Base-by-base conservation (phyloP, 2,113 vertebrate genomes). In the Corydoras maculifer region DNA sequence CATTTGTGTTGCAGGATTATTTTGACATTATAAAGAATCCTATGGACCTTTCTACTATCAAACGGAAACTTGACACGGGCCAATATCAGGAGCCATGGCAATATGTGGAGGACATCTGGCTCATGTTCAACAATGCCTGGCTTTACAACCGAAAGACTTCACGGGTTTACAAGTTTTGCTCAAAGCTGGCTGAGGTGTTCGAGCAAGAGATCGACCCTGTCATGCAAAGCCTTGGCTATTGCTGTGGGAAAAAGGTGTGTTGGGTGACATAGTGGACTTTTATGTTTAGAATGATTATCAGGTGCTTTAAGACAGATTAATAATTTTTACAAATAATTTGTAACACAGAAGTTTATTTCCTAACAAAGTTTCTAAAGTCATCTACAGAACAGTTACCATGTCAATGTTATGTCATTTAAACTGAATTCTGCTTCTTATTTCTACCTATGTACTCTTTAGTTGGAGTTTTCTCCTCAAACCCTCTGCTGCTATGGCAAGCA, bases 91-190 rank as follows among this genome's bases (percentile, higher is more conserved):
- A 99, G 6, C 97, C 97, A 0, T 99, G 97, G 97, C 97, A 99
- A 77, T 99, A 99, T 13, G 96, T 99, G 75, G 97, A 99, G 58
- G 97, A 99, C 81, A 95, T 99, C 87, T 99, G 95, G 94, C 91
- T 98, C 55, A 99, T 99, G 97, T 99, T 99, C 86, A 99, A 98
- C 88, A 99, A 99, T 15, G 97, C 97, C 68, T 99, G 97, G 97
- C 88, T 98, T n/a, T 99, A 99, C 86, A 99, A 99, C 79, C 94
- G 95, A 72, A 99, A 99, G 84, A 98, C 97, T 8, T 99, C 97
- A 1, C 86, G 95, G 13, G 97, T 99, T 0, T 99, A 99, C 82
- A 99, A 99, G 76, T 98, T 94, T 81, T 99, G 97, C 82, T 98
- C 96, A 68, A 99, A 98, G 82, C 86, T 98, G 68, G 94, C 97